Conservation (phyloP, 2,797 vertebrate genomes). For the Limnodromus scolopaceus region DNA sequence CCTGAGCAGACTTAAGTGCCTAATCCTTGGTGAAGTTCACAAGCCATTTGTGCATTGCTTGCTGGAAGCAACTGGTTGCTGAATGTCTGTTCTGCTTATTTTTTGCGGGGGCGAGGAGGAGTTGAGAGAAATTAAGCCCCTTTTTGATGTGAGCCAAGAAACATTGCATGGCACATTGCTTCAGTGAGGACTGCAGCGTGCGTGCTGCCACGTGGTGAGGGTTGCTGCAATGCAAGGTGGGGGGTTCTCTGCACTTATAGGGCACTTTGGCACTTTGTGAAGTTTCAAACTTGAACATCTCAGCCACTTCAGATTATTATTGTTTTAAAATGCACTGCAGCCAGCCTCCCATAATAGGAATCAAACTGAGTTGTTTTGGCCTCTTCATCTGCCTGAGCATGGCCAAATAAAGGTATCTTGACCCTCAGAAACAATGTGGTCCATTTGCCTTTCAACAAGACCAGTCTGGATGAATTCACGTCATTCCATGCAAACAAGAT, state of each 20-base stretch:
- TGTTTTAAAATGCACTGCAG: slow-evolving; percentile 52
- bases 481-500: slow-evolving; percentile 46
- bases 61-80: not conserved
- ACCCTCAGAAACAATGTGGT: slow-evolving; percentile 34
- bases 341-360: slow-evolving; percentile 65
- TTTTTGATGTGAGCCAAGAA: not conserved
- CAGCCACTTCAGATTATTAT: slow-evolving; percentile 6
- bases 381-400: slow-evolving; percentile 40
- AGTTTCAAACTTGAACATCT: slow-evolving; percentile 23
- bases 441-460: slow-evolving; percentile 29
- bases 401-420: slow-evolving; percentile 71
- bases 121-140: not conserved
- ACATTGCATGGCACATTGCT: rapidly evolving
- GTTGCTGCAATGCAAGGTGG: not conserved
- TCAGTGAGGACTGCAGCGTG: not conserved
- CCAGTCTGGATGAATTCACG: slow-evolving; percentile 36
- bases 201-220: not conserved
- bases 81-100: not conserved
- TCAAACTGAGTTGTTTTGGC: slow-evolving; percentile 57
- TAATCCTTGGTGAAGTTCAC: not conserved
- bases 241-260: not conserved
- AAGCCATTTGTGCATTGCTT: not conserved
- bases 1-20: not conserved
- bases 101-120: not conserved
- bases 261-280: not conserved